Evolutionary conservation across 2,113 vertebrate species (phyloP).

Genomic region (Rhinopomastus cyanomelas): DNA sequence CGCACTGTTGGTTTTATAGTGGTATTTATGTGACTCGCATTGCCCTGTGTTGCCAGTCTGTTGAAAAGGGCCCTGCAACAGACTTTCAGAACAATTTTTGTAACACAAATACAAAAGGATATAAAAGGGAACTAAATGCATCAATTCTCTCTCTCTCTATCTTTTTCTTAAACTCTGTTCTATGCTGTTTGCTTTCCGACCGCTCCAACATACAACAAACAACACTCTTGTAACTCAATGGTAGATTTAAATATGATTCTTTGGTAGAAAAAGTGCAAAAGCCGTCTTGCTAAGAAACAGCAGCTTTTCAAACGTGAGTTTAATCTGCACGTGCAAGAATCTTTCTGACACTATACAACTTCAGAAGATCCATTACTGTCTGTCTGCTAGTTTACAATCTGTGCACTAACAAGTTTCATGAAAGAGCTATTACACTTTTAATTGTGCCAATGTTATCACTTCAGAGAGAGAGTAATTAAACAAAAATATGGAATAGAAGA

Average conservation of each 20-base stretch:
- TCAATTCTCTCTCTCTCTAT: too few species aligned
- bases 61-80: too few species aligned
- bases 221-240: neutral
- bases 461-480: neutral
- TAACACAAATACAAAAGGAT: too few species aligned
- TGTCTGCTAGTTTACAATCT: slow-evolving; percentile 27
- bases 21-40: too few species aligned
- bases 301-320: slow-evolving; percentile 6
- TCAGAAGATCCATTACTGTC: slow-evolving; percentile 19
- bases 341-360: slow-evolving; percentile 13
- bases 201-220: too few species aligned
- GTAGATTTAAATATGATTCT: neutral
- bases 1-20: too few species aligned
- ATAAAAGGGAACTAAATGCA: too few species aligned
- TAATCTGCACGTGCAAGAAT: slow-evolving; percentile 1
- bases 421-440: neutral
- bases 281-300: neutral
- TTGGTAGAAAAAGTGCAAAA: neutral
- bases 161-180: too few species aligned
- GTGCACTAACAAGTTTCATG: slow-evolving; percentile 6
- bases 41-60: too few species aligned
- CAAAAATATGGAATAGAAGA: neutral
- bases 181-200: too few species aligned
- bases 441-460: neutral
- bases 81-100: too few species aligned